Percentiles rank a stretch among this genome's conserved stretches.
Evolutionary conservation across 2,113 vertebrate species (phyloP).

Genomic region (Elephas maximus): DNA sequence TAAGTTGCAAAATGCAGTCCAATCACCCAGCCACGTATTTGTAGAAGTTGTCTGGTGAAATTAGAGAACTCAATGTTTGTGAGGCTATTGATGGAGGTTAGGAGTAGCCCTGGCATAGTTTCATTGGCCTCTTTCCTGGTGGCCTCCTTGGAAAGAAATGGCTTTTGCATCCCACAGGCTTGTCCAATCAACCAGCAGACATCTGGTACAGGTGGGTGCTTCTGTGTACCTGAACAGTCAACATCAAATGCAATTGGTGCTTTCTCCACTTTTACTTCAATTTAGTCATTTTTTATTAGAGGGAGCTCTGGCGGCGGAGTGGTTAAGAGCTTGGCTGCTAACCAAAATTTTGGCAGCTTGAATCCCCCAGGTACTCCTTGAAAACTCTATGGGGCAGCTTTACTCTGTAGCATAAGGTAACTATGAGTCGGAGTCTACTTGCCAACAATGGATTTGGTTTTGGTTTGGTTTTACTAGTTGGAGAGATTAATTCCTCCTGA

Average conservation of each 20-base stretch:
- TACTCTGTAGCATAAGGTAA: too few species aligned
- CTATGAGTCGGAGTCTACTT: too few species aligned
- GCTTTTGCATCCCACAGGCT: not conserved
- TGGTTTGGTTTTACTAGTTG: too few species aligned
- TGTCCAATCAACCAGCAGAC: not conserved
- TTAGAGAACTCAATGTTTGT: not conserved
- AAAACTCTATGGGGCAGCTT: too few species aligned
- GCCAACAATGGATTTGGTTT: too few species aligned
- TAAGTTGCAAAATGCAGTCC: not conserved
- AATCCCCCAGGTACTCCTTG: too few species aligned
- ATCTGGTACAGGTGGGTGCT: constrained; percentile 43
- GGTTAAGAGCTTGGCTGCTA: too few species aligned
- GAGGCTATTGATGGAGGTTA: not conserved
- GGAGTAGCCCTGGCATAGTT: not conserved
- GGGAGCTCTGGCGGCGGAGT: not conserved
- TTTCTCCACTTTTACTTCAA: not conserved
- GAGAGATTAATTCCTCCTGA: not conserved
- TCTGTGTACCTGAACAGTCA: not conserved
- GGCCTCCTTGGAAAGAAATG: constrained; percentile 40
- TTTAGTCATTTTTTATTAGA: not conserved
- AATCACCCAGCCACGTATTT: not conserved
- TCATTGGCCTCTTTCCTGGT: constrained; percentile 14
- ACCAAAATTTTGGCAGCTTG: too few species aligned
- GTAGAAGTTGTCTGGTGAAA: constrained; percentile 39
- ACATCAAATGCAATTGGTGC: not conserved